Evolutionary conservation across 2,113 vertebrate species (phyloP), one percentile per base, ranked within the genome.

Genomic region (Ivindomyrus marchei): DNA sequence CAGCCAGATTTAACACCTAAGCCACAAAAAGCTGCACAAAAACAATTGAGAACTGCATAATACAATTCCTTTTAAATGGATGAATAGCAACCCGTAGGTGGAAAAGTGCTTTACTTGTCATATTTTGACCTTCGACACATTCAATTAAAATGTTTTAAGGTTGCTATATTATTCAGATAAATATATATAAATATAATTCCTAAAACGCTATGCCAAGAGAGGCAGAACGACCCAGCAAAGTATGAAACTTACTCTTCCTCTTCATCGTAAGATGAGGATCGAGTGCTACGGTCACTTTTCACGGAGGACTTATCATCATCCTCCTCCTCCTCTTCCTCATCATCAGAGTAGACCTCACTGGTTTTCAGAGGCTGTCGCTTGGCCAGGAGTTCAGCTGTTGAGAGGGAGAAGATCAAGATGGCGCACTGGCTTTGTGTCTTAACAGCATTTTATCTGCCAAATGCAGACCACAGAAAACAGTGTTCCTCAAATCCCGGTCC

Each of bases 281-380:
- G 97, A 11, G 98, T 98, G 36, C 97, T 98, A 5, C 97, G 96
- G 92, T 99, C 98, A 15, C 97, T 98, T 94, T 99, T 99, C 88
- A 99, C 98, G 10, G 98, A 99, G 52, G 98, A 99, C 91, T 99
- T 99, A 93, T 99, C 98, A 42, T 99, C 98, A 50, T 99, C 98
- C 50, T 99, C 98, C 88, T 98, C 97, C 62, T 99, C 98, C 36
- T 99, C 98, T 92, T 99, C 98, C 66, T 98, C 97, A 70, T 99
- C 98, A 15, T 99, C 98, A 11, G 98, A 99, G 92, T 99, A 99
- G 2, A 99, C 98, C 92, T 99, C 98, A 66, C 98, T 99, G 4
- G 98, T 98, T 95, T 99, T 99, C 92, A 99, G 97, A 39, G 98
- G 98, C 92, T 98, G 97, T 52, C 98, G 97, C 94, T 98, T 99